Evolutionary conservation across 2,113 vertebrate species (phyloP), one percentile per base, ranked within the genome.

Genomic region (Pao palembangensis): DNA sequence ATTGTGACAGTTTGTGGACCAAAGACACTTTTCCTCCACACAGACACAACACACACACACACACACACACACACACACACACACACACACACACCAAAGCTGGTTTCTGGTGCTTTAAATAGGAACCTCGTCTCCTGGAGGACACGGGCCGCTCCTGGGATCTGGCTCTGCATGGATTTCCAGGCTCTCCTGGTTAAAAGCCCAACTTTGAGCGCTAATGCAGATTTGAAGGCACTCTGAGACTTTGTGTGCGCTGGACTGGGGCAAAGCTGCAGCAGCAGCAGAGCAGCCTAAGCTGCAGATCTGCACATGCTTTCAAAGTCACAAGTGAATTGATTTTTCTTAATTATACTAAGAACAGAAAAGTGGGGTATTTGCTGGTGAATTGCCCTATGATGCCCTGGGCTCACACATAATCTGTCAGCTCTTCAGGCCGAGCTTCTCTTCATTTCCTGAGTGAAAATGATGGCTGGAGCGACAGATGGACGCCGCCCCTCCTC

Each of bases 391-490:
- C 70, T 56, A 76, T 71, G 59, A 83, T 73, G 76, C 43, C 68
- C 50, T 50, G 23, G 64, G 66, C 73, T 73, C 75, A 73, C 61
- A 61, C 44, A 72, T 85, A 82, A 84, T 79, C 84, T 61, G 58
- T 55, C 6, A 20, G 34, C 55, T 72, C 61, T 71, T 81, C 75
- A 78, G 73, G 80, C 11, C 15, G 74, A 73, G 55, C 13, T 6
- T 53, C 61, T 75, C 85, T 82, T 88, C 81, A 88, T 88, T 86
- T 85, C 70, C 79, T 85, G 82, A 88, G 82, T 78, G 84, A 81
- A 61, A 57, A 15, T 2, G 49, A 59, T 64, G 56, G 67, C 67
- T 63, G 69, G 81, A 82, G 79, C 72, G 61, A 67, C 20, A 16
- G 71, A 78, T 56, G 51, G 65, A 76, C 0, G 0, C 78, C 7